Evolutionary conservation across 1,140 invertebrate genomes (phyloP).

Genomic region (Uloborus diversus): DNA sequence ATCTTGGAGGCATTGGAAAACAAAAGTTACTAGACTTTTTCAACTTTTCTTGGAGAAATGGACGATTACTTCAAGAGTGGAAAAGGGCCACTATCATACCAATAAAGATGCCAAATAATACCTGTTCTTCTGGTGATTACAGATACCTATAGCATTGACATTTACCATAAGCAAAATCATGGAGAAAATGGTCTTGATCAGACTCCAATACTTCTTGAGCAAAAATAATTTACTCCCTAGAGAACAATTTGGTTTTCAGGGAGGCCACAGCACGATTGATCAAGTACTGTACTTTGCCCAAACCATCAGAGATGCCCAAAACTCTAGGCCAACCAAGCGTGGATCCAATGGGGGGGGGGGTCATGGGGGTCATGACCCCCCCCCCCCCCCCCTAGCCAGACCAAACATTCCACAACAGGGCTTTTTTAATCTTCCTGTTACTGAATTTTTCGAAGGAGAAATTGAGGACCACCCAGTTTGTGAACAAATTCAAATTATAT

Average conservation of each 20-base stretch:
- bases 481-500: too few relatives aligned
- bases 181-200: not conserved
- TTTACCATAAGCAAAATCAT: not conserved
- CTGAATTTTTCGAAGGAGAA: too few relatives aligned
- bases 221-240: not conserved
- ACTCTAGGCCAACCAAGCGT: not conserved
- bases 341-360: too few relatives aligned
- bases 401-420: too few relatives aligned
- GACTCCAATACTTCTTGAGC: not conserved
- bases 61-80: not conserved
- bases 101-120: not conserved
- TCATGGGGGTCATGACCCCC: too few relatives aligned
- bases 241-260: not conserved
- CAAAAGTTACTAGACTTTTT: not conserved
- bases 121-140: not conserved
- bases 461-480: too few relatives aligned
- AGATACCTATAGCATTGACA: not conserved
- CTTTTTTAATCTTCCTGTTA: too few relatives aligned
- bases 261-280: not conserved
- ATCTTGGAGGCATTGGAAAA: not conserved
- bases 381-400: too few relatives aligned
- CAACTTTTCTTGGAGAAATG: not conserved
- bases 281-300: not conserved
- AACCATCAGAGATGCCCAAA: not conserved
- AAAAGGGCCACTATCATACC: not conserved